These are phyloP conservation scores for Coboldia fuscipes DNA, from an alignment of 1,140 invertebrate genomes.

Conservation along the genomic window DNA sequence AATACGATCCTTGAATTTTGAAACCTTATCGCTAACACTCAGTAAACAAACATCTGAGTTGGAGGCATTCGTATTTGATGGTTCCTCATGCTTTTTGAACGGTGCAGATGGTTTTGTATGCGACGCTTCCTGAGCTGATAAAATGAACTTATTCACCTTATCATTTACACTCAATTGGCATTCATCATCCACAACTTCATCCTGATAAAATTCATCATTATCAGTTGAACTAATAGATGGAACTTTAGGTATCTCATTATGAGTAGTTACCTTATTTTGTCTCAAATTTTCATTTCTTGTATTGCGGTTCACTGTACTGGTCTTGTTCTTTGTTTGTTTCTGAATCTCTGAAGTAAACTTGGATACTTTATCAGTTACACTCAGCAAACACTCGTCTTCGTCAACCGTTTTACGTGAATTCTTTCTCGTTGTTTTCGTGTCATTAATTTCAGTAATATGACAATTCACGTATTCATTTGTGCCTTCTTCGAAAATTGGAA, in stretches of 20 bases:
- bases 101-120: no score
- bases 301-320: slow-evolving; percentile 16
- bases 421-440: slow-evolving; percentile 4
- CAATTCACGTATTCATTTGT: slow-evolving; percentile 15
- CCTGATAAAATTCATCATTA: background rate
- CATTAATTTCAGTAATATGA: slow-evolving; percentile 15
- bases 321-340: slow-evolving; percentile 16
- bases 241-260: no score
- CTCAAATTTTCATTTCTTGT: slow-evolving; percentile 14
- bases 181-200: slow-evolving; percentile 26
- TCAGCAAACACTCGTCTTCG: slow-evolving; percentile 28
- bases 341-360: slow-evolving; percentile 26
- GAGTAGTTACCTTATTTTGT: background rate
- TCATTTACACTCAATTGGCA: slow-evolving; percentile 38
- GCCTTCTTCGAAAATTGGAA: slow-evolving; percentile 19
- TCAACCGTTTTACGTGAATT: slow-evolving; percentile 2
- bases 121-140: slow-evolving; percentile 34
- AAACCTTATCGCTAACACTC: slow-evolving; percentile 34
- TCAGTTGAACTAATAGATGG: no score
- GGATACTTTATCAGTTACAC: slow-evolving; percentile 34
- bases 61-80: no score
- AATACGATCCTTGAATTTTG: slow-evolving; percentile 34
- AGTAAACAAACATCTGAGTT: slow-evolving; percentile 29
- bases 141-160: slow-evolving; percentile 38
- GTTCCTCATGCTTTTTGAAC: no score